A percentile compares a stretch with the other conserved stretches of the same genome.
phyloP scores from a whole-genome alignment of 2,888 invertebrate species.

The Aspidiotus rigidus region DNA sequence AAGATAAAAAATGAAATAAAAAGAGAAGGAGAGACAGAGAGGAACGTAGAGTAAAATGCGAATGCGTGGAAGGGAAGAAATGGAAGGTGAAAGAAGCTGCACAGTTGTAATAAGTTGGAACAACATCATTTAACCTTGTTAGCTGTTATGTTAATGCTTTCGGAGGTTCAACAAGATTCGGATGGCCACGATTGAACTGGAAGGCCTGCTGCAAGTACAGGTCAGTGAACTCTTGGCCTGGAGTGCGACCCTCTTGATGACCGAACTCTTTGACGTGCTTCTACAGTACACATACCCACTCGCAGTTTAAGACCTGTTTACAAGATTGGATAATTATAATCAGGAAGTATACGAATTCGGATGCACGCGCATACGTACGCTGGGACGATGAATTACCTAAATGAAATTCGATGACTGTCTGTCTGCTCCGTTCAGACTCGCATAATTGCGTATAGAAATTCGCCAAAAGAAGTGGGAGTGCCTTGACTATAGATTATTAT shows the following conservation, averaged over 20 bases:
- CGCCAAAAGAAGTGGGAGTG: too few relatives aligned
- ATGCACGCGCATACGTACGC: not conserved
- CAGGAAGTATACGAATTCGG: slow-evolving; percentile 2
- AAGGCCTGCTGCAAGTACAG: slow-evolving; percentile 23
- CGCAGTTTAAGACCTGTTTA: slow-evolving; percentile 15
- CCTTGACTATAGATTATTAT: too few relatives aligned
- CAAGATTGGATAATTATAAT: slow-evolving; percentile 19
- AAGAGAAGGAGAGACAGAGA: slow-evolving; percentile 5
- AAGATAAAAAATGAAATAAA: not conserved
- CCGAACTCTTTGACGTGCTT: slow-evolving; percentile 18
- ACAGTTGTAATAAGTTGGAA: slow-evolving; percentile 21
- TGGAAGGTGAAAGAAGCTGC: slow-evolving; percentile 12
- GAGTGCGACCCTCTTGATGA: slow-evolving; percentile 32
- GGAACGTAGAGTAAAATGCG: slow-evolving; percentile 1
- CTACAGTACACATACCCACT: slow-evolving; percentile 11
- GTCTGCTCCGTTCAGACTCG: too few relatives aligned
- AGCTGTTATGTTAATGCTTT: slow-evolving; percentile 32
- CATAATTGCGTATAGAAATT: too few relatives aligned
- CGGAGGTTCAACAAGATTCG: slow-evolving; percentile 31
- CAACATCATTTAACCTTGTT: slow-evolving; percentile 32
- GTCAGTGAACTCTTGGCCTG: slow-evolving; percentile 32
- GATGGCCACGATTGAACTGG: slow-evolving; percentile 32
- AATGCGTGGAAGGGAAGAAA: slow-evolving; percentile 2
- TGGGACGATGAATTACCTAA: not conserved
- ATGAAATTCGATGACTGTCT: too few relatives aligned